Evolutionary conservation across 2,113 vertebrate species (phyloP).

Genomic region (Chaetodon auriga): DNA sequence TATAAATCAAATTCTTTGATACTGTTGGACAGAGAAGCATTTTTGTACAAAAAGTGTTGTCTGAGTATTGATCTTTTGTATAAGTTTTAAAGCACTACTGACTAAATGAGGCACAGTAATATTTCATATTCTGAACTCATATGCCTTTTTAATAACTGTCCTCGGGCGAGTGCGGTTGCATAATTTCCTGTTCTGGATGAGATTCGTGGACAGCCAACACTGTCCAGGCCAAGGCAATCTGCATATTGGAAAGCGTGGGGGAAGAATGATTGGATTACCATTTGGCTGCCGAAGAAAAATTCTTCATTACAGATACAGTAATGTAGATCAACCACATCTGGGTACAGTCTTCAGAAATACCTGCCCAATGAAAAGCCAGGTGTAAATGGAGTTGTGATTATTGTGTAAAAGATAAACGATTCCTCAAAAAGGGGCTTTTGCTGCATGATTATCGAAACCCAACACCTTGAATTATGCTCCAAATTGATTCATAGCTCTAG

Average conservation of each 20-base stretch:
- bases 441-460: background rate
- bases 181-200: constrained; percentile 62
- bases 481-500: constrained; percentile 4
- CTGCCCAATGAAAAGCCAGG: constrained; percentile 27
- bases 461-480: background rate
- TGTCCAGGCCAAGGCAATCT: constrained; percentile 57
- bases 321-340: constrained; percentile 50
- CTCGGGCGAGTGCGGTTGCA: constrained; percentile 1
- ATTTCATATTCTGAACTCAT: constrained; percentile 49
- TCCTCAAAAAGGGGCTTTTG: background rate
- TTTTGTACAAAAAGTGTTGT: background rate
- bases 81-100: constrained; percentile 15
- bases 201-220: constrained; percentile 23
- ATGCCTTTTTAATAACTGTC: constrained; percentile 43
- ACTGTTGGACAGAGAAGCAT: background rate
- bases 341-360: constrained; percentile 34
- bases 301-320: constrained; percentile 35
- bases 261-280: constrained; percentile 26
- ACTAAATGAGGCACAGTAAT: constrained; percentile 32
- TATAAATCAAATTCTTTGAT: background rate
- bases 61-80: constrained; percentile 5
- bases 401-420: background rate
- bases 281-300: constrained; percentile 37
- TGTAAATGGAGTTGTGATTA: constrained; percentile 31
- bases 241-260: constrained; percentile 43